Percentiles rank a stretch among this genome's conserved stretches.
phyloP scores from a whole-genome alignment of 1,140 invertebrate species.

The Chymomyza costata region DNA sequence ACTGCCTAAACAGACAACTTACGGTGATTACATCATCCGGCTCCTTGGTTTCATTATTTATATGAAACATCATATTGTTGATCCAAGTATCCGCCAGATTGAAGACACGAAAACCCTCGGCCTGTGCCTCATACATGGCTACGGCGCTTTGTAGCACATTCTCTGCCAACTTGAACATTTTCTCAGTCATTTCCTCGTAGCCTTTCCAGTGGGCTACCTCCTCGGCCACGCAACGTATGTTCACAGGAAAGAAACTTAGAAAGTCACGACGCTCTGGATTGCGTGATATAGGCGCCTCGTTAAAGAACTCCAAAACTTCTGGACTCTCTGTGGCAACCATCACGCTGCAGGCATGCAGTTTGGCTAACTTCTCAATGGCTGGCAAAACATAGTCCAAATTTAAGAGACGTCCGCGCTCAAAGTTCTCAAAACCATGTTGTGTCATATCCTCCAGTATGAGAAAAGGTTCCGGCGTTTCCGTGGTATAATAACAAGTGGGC shows the following conservation, averaged over 20 bases:
- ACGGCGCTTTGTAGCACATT: conserved; percentile 62
- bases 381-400: conserved; percentile 68
- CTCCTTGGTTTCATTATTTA: conserved; percentile 76
- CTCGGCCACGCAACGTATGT: conserved; percentile 66
- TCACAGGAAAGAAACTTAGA: conserved; percentile 65
- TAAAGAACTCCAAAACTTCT: conserved; percentile 58
- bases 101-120: conserved; percentile 78
- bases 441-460: conserved; percentile 65
- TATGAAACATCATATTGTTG: conserved; percentile 82
- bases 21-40: conserved; percentile 78
- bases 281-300: conserved; percentile 67
- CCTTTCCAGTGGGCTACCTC: conserved; percentile 70
- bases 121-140: conserved; percentile 64
- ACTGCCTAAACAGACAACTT: conserved; percentile 47
- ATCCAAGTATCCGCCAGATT: conserved; percentile 82
- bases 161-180: conserved; percentile 67
- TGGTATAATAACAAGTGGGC: conserved; percentile 70
- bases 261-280: conserved; percentile 72
- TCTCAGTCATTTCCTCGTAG: conserved; percentile 69
- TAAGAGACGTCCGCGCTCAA: conserved; percentile 60
- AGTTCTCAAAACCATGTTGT: conserved; percentile 56
- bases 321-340: conserved; percentile 54
- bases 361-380: conserved; percentile 77
- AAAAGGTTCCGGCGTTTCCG: conserved; percentile 65
- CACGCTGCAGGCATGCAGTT: conserved; percentile 78